Evolutionary conservation across 2,888 invertebrate genomes (phyloP).

Genomic region (Diarsia rubi): DNA sequence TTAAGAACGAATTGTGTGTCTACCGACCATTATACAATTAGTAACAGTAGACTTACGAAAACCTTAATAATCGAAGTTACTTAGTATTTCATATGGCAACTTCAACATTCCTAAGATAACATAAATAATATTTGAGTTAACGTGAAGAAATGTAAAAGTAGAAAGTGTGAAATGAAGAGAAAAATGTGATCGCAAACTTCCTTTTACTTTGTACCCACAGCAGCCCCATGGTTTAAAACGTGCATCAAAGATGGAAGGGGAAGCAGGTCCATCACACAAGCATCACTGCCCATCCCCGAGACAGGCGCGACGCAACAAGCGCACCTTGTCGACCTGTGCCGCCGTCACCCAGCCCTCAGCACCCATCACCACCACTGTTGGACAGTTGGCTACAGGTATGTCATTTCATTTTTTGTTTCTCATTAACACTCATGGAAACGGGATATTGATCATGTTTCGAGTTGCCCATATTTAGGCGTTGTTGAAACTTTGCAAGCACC

Average conservation of each 20-base stretch:
- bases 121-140: background rate
- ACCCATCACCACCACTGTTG: conserved; percentile 53
- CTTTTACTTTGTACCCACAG: conserved; percentile 55
- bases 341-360: conserved; percentile 25
- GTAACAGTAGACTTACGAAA: background rate
- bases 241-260: conserved; percentile 66
- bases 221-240: conserved; percentile 79
- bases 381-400: conserved; percentile 53
- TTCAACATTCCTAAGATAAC: background rate
- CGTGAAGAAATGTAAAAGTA: background rate
- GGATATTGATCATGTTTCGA: no score
- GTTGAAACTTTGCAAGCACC: no score
- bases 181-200: background rate
- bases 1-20: background rate
- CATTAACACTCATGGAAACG: no score
- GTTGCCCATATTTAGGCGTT: no score
- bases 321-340: conserved; percentile 8
- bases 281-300: conserved; percentile 72
- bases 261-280: conserved; percentile 62
- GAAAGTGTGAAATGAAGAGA: background rate
- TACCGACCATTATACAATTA: background rate
- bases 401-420: background rate
- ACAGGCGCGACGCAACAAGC: conserved; percentile 54
- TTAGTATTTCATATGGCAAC: background rate
- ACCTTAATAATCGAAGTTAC: background rate